These are phyloP conservation scores for Gila orcuttii DNA, from an alignment of 2,113 vertebrate species.

Conservation along the genomic window DNA sequence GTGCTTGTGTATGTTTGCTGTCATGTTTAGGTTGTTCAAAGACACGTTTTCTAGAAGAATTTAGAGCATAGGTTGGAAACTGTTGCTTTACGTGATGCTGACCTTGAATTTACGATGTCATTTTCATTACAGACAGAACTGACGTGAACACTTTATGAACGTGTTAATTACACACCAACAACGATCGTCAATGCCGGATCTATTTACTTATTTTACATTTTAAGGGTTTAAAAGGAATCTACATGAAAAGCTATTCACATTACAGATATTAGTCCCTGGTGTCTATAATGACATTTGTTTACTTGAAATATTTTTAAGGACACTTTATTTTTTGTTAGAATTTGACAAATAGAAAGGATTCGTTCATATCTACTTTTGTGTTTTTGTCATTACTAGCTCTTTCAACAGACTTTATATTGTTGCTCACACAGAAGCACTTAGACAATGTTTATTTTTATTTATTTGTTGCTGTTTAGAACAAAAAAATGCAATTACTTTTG, in stretches of 20 bases:
- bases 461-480: constrained; percentile 29
- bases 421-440: constrained; percentile 54
- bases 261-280: constrained; percentile 41
- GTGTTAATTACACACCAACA: constrained; percentile 49
- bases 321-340: constrained; percentile 46
- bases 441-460: constrained; percentile 22
- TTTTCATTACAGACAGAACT: constrained; percentile 38
- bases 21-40: constrained; percentile 57
- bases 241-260: constrained; percentile 12
- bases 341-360: constrained; percentile 21
- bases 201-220: constrained; percentile 22
- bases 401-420: background rate
- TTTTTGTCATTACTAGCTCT: constrained; percentile 23
- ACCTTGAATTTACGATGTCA: constrained; percentile 48
- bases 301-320: constrained; percentile 58
- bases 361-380: constrained; percentile 16
- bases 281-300: constrained; percentile 55
- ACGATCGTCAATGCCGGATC: constrained; percentile 20
- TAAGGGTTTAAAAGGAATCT: constrained; percentile 26
- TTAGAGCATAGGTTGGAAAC: constrained; percentile 46
- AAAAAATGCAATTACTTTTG: background rate
- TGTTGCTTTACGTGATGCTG: constrained; percentile 53
- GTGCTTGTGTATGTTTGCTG: constrained; percentile 60
- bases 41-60: constrained; percentile 57
- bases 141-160: constrained; percentile 48